phyloP scores from a whole-genome alignment of 2,797 vertebrate species.

The Sibirionetta formosa region DNA sequence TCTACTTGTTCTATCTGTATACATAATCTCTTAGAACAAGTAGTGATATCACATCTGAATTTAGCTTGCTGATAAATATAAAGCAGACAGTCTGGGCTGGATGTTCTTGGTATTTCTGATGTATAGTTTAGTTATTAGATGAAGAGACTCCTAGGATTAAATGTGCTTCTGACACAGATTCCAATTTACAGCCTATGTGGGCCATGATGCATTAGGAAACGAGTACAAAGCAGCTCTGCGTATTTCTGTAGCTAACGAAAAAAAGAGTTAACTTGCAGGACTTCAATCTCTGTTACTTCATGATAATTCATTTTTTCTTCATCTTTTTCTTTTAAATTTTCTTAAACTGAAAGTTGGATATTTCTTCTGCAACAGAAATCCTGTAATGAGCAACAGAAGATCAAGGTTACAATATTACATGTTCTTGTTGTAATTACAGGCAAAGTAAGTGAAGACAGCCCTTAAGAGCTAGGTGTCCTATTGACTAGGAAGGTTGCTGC shows the following conservation, averaged over 20 bases:
- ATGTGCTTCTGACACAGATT: slow-evolving; percentile 64
- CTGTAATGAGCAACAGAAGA: background rate
- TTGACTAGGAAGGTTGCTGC: background rate
- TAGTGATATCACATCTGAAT: background rate
- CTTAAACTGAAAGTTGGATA: accelerated
- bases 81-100: slow-evolving; percentile 13
- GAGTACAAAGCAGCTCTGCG: background rate
- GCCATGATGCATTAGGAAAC: slow-evolving; percentile 21
- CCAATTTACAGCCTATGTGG: background rate
- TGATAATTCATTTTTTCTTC: background rate
- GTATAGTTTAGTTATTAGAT: slow-evolving; percentile 29
- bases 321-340: background rate
- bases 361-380: slow-evolving; percentile 1
- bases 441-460: background rate
- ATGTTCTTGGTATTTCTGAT: slow-evolving; percentile 46
- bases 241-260: background rate
- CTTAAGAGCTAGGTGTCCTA: background rate
- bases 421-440: background rate
- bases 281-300: background rate
- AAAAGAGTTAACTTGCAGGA: slow-evolving; percentile 16
- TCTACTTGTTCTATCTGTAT: background rate
- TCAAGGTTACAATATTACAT: accelerated
- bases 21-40: background rate
- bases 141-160: slow-evolving; percentile 64
- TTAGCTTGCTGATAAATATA: slow-evolving; percentile 18